A percentile compares a stretch with the other conserved stretches of the same genome.
These are phyloP conservation scores for Xiphorhynchus erythropygius DNA, from an alignment of 2,797 vertebrate species.

Conservation along the genomic window DNA sequence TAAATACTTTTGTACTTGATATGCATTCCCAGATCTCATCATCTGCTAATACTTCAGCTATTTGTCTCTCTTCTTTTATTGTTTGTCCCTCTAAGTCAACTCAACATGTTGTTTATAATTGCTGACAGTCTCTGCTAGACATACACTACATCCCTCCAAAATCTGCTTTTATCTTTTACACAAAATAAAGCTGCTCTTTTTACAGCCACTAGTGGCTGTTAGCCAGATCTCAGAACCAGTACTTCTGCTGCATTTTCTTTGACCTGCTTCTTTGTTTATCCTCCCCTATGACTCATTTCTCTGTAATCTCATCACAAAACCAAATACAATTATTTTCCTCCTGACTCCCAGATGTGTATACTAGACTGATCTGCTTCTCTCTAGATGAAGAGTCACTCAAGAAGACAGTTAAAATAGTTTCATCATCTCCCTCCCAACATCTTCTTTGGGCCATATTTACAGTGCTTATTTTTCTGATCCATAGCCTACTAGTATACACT, in stretches of 20 bases:
- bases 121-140: conserved; percentile 9
- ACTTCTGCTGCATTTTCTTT: background rate
- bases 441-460: background rate
- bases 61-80: conserved; percentile 31
- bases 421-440: background rate
- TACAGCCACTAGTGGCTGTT: background rate
- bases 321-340: background rate
- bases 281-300: background rate
- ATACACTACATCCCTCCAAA: background rate
- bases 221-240: background rate
- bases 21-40: background rate
- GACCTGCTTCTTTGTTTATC: background rate
- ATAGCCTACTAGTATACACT: background rate
- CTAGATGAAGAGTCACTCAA: background rate
- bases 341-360: background rate
- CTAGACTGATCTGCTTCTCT: background rate
- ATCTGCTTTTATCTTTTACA: conserved; percentile 19
- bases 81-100: conserved; percentile 5
- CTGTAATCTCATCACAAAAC: background rate
- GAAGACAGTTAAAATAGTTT: background rate
- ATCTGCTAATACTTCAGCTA: conserved; percentile 16
- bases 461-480: background rate
- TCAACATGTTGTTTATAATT: conserved; percentile 26
- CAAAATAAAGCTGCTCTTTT: conserved; percentile 30
- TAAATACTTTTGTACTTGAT: conserved; percentile 7